These are phyloP conservation scores for Sabatieria punctata DNA, from an alignment of 2,888 invertebrate genomes.

Conservation along the genomic window DNA sequence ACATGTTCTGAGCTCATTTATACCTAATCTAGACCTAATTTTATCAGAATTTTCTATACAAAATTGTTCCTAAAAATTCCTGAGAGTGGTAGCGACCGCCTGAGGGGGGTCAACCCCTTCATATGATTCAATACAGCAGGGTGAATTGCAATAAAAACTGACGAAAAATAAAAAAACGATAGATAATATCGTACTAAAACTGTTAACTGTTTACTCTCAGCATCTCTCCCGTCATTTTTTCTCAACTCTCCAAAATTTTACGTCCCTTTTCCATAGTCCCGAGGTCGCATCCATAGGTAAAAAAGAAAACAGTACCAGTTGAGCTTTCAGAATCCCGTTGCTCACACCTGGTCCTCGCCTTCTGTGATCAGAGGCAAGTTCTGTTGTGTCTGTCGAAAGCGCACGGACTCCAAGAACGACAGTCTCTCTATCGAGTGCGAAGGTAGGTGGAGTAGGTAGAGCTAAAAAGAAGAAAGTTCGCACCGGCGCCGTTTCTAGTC, in stretches of 20 bases:
- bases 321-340: conserved; percentile 93
- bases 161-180: not conserved
- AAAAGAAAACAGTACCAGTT: no score
- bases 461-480: no score
- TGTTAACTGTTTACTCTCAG: not conserved
- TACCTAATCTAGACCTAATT: no score
- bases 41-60: no score
- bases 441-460: conserved; percentile 62
- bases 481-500: conserved; percentile 98
- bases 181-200: not conserved
- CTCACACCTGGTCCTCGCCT: conserved; percentile 99
- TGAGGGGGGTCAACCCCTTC: not conserved
- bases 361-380: conserved; percentile 92
- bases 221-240: no score
- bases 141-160: not conserved
- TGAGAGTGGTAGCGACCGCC: no score
- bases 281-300: not conserved
- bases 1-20: no score
- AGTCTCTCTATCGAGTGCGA: conserved; percentile 88
- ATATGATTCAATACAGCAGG: not conserved
- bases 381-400: conserved; percentile 97
- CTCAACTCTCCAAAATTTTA: not conserved
- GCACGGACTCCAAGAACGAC: conserved; percentile 99
- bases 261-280: not conserved
- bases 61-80: no score